A percentile compares a stretch with the other conserved stretches of the same genome.
These are phyloP conservation scores for Neotoma lepida DNA, from an alignment of 2,113 vertebrate species.

Conservation along the genomic window DNA sequence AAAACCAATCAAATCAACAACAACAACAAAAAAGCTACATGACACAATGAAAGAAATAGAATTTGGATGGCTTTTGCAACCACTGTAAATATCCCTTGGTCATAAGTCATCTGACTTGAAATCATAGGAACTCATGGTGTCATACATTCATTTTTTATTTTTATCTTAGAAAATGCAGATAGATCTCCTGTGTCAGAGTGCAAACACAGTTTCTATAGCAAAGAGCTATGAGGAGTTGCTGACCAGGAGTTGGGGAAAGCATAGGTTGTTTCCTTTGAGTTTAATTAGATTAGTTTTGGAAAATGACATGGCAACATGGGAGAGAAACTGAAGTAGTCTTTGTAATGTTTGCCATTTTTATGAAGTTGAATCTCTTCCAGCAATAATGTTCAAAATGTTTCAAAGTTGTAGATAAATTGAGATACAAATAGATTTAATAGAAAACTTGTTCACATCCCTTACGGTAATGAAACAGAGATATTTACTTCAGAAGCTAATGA, in stretches of 20 bases:
- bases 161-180: constrained; percentile 14
- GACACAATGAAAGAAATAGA: not conserved
- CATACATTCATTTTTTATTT: not conserved
- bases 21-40: not conserved
- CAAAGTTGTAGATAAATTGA: not conserved
- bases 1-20: not conserved
- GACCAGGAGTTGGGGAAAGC: not conserved
- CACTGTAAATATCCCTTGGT: not conserved
- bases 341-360: not conserved
- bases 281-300: constrained; percentile 27
- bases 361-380: not conserved
- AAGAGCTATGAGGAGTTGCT: not conserved
- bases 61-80: not conserved
- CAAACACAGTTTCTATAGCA: not conserved
- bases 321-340: not conserved
- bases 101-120: not conserved
- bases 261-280: not conserved
- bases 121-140: not conserved
- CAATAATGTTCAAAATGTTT: not conserved
- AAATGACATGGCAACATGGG: not conserved
- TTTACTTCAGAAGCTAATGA: not conserved
- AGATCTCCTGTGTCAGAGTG: not conserved
- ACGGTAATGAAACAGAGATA: not conserved
- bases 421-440: not conserved
- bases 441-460: not conserved